phyloP scores from a whole-genome alignment of 2,888 invertebrate genomes.

The Lysandra bellargus region DNA sequence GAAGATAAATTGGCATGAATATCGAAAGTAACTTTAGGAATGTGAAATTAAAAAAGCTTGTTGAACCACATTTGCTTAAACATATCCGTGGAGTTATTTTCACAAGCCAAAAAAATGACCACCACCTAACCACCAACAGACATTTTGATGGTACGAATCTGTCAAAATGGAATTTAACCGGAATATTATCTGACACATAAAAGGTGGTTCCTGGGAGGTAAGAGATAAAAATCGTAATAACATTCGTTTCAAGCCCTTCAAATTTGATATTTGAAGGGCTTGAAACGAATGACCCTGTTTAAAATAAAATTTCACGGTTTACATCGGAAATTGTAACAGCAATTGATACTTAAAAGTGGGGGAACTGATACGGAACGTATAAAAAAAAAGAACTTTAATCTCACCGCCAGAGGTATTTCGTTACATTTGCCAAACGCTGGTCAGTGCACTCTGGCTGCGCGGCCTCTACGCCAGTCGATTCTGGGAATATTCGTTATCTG shows the following conservation, averaged over 20 bases:
- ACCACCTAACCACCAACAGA: not conserved
- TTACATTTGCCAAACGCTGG: constrained; percentile 24
- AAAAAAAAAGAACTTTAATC: constrained; percentile 10
- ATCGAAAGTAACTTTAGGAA: not conserved
- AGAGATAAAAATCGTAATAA: constrained; percentile 5
- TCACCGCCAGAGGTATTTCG: constrained; percentile 27
- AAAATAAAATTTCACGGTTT: not conserved
- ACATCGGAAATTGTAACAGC: constrained; percentile 10
- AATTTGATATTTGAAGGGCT: too few species aligned
- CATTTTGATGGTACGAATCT: not conserved
- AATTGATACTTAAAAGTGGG: constrained; percentile 22
- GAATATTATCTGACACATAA: constrained; percentile 5
- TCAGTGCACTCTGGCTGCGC: constrained; percentile 16
- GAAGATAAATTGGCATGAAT: not conserved
- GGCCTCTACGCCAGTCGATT: not conserved
- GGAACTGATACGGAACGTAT: constrained; percentile 7
- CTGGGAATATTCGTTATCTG: constrained; percentile 25
- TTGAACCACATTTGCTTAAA: too few species aligned
- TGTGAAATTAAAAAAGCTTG: not conserved
- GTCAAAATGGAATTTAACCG: not conserved
- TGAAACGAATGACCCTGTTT: constrained; percentile 4
- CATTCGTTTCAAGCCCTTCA: not conserved
- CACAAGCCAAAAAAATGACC: not conserved
- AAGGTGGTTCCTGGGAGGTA: constrained; percentile 5
- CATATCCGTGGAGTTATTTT: not conserved